Percentiles rank a stretch among this genome's conserved stretches.
phyloP scores from a whole-genome alignment of 2,888 invertebrate genomes.

The Macaria liturata region DNA sequence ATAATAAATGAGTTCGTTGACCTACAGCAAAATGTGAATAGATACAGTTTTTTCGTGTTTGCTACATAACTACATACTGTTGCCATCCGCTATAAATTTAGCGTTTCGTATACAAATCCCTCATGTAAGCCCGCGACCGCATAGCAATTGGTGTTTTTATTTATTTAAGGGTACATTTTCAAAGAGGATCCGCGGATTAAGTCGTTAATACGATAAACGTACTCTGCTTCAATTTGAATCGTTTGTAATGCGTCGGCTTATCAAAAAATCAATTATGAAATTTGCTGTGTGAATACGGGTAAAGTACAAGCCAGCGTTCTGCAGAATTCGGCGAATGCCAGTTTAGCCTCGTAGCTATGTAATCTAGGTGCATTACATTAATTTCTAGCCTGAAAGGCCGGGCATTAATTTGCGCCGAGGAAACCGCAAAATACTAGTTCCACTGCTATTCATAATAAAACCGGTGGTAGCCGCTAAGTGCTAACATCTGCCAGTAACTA shows the following conservation, averaged over 20 bases:
- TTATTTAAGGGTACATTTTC: slow-evolving; percentile 18
- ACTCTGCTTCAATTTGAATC: slow-evolving; percentile 7
- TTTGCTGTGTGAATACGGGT: slow-evolving; percentile 34
- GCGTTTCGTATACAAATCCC: not conserved
- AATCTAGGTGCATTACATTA: slow-evolving; percentile 81
- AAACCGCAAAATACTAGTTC: slow-evolving; percentile 81
- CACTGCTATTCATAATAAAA: slow-evolving; percentile 82
- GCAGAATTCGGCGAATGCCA: slow-evolving; percentile 71
- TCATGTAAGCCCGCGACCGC: slow-evolving; percentile 2
- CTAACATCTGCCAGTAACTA: slow-evolving; percentile 75
- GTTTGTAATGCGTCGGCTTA: slow-evolving; percentile 32
- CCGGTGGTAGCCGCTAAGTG: slow-evolving; percentile 78
- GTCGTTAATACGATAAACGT: slow-evolving; percentile 19
- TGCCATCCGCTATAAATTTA: no score
- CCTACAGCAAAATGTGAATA: no score
- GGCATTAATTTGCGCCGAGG: slow-evolving; percentile 79
- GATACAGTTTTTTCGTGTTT: no score
- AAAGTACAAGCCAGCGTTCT: slow-evolving; percentile 38
- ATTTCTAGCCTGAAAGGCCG: slow-evolving; percentile 77
- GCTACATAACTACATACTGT: no score
- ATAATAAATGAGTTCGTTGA: no score
- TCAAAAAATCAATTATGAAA: slow-evolving; percentile 74
- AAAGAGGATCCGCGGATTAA: slow-evolving; percentile 15
- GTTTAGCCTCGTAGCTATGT: slow-evolving; percentile 68
- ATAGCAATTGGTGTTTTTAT: slow-evolving; percentile 10